Percentiles rank a stretch among this genome's conserved stretches.
These are phyloP conservation scores for Caenorhabditis sp. DNA, from an alignment of 2,888 invertebrate species.

Conservation along the genomic window DNA sequence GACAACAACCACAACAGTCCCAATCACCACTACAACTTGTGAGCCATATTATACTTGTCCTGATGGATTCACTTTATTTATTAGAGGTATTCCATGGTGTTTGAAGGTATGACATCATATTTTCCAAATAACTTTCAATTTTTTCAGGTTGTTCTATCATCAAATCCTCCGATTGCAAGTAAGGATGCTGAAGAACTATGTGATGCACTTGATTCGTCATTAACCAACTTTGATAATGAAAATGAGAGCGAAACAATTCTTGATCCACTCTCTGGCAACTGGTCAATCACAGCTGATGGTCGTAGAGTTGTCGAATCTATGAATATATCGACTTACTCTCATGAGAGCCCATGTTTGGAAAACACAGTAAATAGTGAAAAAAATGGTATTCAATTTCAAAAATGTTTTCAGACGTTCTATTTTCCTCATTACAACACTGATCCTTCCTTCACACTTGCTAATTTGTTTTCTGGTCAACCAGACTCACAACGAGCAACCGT, in stretches of 20 bases:
- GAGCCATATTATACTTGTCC: not conserved
- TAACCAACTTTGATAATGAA: not conserved
- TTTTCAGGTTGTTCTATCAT: not conserved
- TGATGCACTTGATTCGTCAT: not conserved
- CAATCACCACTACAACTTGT: not conserved
- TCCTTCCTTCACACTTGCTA: not conserved
- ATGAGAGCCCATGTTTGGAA: not conserved
- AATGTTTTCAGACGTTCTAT: not conserved
- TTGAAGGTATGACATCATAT: not conserved
- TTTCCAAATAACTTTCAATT: not conserved
- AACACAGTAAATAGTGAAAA: not conserved
- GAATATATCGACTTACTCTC: not conserved
- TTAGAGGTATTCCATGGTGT: not conserved
- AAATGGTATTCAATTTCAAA: not conserved
- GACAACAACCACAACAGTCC: not conserved
- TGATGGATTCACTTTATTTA: not conserved
- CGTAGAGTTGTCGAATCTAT: not conserved
- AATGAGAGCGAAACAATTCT: not conserved
- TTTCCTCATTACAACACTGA: not conserved
- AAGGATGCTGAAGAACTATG: not conserved
- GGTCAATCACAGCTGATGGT: not conserved
- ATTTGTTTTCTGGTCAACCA: not conserved
- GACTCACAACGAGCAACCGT: not conserved
- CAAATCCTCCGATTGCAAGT: not conserved
- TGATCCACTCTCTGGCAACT: not conserved